phyloP scores from a whole-genome alignment of 1,140 invertebrate genomes.

The Drosophila hydei region DNA sequence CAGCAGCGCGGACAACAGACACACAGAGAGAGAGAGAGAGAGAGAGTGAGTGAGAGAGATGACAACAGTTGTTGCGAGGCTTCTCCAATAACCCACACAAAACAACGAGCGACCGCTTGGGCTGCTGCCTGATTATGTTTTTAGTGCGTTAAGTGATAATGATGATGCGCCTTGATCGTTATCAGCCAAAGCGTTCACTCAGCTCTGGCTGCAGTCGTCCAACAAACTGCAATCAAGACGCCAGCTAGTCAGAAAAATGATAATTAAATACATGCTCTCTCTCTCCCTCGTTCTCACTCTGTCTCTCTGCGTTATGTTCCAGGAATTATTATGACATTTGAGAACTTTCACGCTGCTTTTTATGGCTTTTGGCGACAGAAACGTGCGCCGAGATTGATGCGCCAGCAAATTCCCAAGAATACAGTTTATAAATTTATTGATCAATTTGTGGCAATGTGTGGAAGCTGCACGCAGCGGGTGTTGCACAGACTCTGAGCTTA shows the following conservation, averaged over 20 bases:
- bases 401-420: constrained; percentile 65
- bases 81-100: constrained; percentile 47
- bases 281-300: neutral
- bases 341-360: constrained; percentile 79
- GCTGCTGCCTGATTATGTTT: constrained; percentile 78
- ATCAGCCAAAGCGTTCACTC: constrained; percentile 72
- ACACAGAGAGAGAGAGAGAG: neutral
- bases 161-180: constrained; percentile 79
- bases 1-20: constrained; percentile 26
- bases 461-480: constrained; percentile 59
- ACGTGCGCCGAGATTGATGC: constrained; percentile 71
- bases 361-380: constrained; percentile 78
- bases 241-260: constrained; percentile 56
- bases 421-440: constrained; percentile 69
- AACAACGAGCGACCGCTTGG: constrained; percentile 4
- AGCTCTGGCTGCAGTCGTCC: constrained; percentile 1
- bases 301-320: constrained; percentile 41
- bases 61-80: neutral
- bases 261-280: constrained; percentile 44
- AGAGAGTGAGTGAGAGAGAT: neutral
- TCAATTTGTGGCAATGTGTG: constrained; percentile 76
- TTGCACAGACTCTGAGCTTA: neutral
- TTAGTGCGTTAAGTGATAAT: constrained; percentile 82
- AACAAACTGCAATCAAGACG: constrained; percentile 45
- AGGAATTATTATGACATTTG: constrained; percentile 83